Base-by-base conservation (phyloP, 2,888 invertebrate genomes). In the Helicoverpa assulta region DNA sequence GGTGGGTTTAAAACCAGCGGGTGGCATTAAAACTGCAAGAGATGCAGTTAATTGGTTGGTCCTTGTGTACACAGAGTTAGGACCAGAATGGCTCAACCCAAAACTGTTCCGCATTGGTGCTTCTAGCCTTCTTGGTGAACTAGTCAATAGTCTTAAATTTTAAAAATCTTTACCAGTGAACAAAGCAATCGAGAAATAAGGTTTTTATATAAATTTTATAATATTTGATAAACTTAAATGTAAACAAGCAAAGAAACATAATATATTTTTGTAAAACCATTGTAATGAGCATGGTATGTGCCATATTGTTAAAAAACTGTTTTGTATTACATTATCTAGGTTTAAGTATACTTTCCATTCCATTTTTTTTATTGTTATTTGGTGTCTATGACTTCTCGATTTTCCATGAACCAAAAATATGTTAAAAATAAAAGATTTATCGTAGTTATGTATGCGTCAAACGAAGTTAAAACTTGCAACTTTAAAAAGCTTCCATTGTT, bases 1-100 rank as follows among this genome's bases (percentile, higher is more conserved):
- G 98, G 97, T 99, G 76, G 99, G 99, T 2, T 96, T 99, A 69
- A 99, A 99, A 94, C 99, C 99, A 21, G 99, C 99, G 21, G 99
- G 99, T 18, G 99, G 99, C 10, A 98, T 99, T 56, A 96, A 98
- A 77, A 98, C 98, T 0, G 96, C 97, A 0, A 96, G 96, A 57
- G 99, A 99, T 90, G 98, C 99, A 0, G 96, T 99, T 40, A 96
- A 97, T 71, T 99, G 99, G 99, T 95, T 99, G 83, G 96, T 97
- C 5, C 92, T 99, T 70, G 97, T 99, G 10, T 97, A 98, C 88
- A 97, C 97, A 82, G 97, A 98, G 77, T 96, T 99, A 18, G 99
- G 99, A 1, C 94, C 97, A 63, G 97, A 98, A 18, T 99, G 99
- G 99, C 92, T 99, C 58, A 96, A 96, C 10, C 98, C 97, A 0